A percentile compares a stretch with the other conserved stretches of the same genome.
phyloP scores from a whole-genome alignment of 1,140 invertebrate genomes.

The Cephus cinctus region DNA sequence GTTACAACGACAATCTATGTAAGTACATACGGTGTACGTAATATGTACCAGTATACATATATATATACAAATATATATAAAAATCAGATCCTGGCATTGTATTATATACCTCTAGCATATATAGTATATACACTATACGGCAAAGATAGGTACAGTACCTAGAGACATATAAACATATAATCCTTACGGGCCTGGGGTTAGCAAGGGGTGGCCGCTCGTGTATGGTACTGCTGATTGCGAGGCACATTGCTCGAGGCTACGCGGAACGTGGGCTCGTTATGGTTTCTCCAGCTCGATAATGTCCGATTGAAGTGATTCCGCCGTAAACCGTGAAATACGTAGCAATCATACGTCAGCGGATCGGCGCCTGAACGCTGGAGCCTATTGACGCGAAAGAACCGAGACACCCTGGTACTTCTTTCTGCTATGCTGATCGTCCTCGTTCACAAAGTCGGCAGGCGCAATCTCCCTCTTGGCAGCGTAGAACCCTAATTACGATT shows the following conservation, averaged over 20 bases:
- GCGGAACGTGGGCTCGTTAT: slow-evolving; percentile 35
- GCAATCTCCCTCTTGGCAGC: no score
- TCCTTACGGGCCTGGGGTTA: slow-evolving; percentile 22
- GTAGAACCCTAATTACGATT: no score
- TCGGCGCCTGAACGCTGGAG: no score
- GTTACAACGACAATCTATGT: slow-evolving; percentile 20
- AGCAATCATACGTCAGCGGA: slow-evolving; percentile 25
- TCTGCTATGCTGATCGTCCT: no score
- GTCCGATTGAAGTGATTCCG: slow-evolving; percentile 36
- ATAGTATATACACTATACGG: no score
- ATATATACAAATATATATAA: no score
- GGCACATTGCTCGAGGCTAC: no score
- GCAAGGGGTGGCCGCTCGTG: slow-evolving; percentile 11
- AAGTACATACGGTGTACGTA: slow-evolving; percentile 11
- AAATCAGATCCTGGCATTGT: no score
- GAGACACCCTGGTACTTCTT: no score
- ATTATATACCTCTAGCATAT: no score
- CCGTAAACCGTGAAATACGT: slow-evolving; percentile 37
- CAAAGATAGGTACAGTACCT: slow-evolving; percentile 6
- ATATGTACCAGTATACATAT: slow-evolving; percentile 8
- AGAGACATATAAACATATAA: slow-evolving; percentile 25
- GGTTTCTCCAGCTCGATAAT: slow-evolving; percentile 35
- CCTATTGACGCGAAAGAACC: no score
- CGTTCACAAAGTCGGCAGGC: no score
- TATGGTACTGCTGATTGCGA: slow-evolving; percentile 4